Base-by-base conservation (phyloP, 2,113 vertebrate genomes). In the Lophotis ruficrista region DNA sequence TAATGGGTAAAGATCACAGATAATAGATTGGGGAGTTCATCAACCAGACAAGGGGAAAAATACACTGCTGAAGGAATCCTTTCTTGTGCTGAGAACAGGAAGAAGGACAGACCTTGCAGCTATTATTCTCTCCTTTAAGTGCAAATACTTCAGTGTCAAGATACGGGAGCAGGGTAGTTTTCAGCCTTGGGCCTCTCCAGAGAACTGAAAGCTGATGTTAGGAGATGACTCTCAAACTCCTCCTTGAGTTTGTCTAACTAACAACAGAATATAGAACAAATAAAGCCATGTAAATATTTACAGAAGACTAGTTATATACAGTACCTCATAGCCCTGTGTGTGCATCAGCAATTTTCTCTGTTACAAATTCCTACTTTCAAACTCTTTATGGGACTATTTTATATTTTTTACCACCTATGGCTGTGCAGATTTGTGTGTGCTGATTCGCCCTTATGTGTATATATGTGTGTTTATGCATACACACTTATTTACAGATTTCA, bases 121-220 rank as follows among this genome's bases (percentile, higher is more conserved):
- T 89, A 87, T 94, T 89, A 48, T 94, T 88, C 66, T 82, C 83
- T 77, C 20, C 57, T 72, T 87, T 87, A 83, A 92, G 72, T 60
- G 79, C 61, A 93, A 84, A 69, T 35, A 75, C 33, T 90, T 87
- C 66, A 69, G 45, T 19, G 12, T 61, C 38, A 62, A 85, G 43
- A 64, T 37, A 48, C 0, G 1, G 0, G 2, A 90, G 61, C 47
- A 53, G 48, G 21, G 20, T 61, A 68, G 56, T 64, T 90, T 92
- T 93, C 64, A 86, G 76, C 33, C 51, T 7, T 23, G 3, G 41
- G n/a, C 24, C 17, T 66, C 66, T 95, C 79, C 71, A 78, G 61
- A 70, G 58, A 89, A 21, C 27, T 50, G 37, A 54, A 78, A 89
- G 23, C 41, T 87, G 43, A 30, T 76, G 12, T 66, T 64, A 62